A percentile compares a stretch with the other conserved stretches of the same genome.
Evolutionary conservation across 2,797 vertebrate species (phyloP).

Genomic region (Spinus olivaceus): DNA sequence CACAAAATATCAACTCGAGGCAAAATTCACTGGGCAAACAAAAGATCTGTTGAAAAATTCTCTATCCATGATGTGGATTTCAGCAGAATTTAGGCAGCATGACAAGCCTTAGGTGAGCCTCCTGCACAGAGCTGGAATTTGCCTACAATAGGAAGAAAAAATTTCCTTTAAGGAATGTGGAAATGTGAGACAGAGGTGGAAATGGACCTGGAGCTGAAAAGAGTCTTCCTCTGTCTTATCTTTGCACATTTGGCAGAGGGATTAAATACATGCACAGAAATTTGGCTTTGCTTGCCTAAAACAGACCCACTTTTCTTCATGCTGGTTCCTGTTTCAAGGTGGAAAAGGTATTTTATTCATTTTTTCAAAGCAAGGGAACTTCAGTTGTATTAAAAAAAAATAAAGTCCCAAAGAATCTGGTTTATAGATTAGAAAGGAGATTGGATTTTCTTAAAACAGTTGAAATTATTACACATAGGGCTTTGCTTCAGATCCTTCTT

Average conservation of each 20-base stretch:
- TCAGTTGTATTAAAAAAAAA: neutral
- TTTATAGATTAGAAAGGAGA: conserved; percentile 39
- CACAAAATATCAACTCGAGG: neutral
- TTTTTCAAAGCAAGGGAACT: neutral
- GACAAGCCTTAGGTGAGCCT: neutral
- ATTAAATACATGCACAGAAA: neutral
- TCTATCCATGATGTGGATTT: neutral
- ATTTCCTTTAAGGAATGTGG: neutral
- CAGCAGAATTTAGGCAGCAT: neutral
- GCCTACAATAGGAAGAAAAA: neutral
- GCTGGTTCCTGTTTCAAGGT: neutral
- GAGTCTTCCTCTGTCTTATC: neutral
- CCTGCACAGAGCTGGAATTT: neutral
- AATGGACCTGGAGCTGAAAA: neutral
- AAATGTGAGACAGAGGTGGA: neutral
- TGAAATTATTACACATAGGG: conserved; percentile 7
- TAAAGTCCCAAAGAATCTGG: neutral
- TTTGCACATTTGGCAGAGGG: neutral
- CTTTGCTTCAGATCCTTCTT: conserved; percentile 34
- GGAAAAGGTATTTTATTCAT: neutral
- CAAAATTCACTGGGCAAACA: neutral
- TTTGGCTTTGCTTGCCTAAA: neutral
- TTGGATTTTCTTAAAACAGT: conserved; percentile 11
- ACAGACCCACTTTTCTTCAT: neutral
- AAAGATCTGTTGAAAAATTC: neutral